Evolutionary conservation across 2,888 invertebrate species (phyloP).

Genomic region (Neoscelio sp.): DNA sequence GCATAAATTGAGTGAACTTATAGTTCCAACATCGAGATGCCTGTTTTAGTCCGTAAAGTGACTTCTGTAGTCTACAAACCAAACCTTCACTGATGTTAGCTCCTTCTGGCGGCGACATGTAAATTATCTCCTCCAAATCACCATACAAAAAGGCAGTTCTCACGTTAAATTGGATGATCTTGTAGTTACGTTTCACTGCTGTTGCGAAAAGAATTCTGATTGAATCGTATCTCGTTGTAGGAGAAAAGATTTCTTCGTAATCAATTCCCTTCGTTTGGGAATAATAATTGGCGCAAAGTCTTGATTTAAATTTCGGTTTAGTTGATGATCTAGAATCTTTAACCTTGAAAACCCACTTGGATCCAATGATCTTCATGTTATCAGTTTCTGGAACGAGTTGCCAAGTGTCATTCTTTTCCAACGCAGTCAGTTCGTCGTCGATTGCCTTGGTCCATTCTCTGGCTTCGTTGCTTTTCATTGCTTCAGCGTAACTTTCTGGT

Average conservation of each 20-base stretch:
- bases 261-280: background rate
- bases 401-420: conserved; percentile 32
- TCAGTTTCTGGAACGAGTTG: background rate
- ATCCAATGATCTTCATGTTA: conserved; percentile 32
- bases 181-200: background rate
- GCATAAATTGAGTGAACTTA: conserved; percentile 18
- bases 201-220: background rate
- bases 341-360: conserved; percentile 45
- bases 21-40: conserved; percentile 31
- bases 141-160: no score
- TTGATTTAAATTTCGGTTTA: conserved; percentile 25
- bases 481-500: conserved; percentile 19
- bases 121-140: no score
- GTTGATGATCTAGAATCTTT: background rate
- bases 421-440: conserved; percentile 27
- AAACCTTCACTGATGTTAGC: background rate
- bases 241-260: conserved; percentile 2
- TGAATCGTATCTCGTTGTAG: no score
- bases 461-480: conserved; percentile 13
- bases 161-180: background rate
- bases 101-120: conserved; percentile 23
- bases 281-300: conserved; percentile 2
- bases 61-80: conserved; percentile 13
- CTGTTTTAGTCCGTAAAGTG: conserved; percentile 26
- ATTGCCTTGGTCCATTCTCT: conserved; percentile 27